Conservation (phyloP, 2,113 vertebrate species). For the Hemicordylus capensis region DNA sequence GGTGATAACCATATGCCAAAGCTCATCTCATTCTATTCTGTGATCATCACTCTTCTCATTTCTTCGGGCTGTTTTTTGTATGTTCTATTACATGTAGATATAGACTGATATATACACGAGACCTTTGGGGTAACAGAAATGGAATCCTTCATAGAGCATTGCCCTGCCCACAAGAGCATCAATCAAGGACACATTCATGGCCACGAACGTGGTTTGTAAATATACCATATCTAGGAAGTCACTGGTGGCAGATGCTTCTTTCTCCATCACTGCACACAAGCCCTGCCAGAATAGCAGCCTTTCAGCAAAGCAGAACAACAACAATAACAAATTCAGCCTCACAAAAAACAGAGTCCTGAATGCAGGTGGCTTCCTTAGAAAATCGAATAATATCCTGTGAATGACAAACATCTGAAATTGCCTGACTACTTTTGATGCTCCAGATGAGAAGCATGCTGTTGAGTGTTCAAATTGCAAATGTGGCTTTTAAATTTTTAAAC, state of each 20-base stretch:
- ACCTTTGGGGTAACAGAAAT: conserved; percentile 2
- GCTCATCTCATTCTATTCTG: not conserved
- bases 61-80: conserved; percentile 10
- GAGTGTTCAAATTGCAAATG: conserved; percentile 16
- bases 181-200: conserved; percentile 63
- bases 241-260: conserved; percentile 69
- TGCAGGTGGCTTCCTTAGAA: conserved; percentile 38
- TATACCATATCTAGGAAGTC: conserved; percentile 65
- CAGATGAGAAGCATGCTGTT: conserved; percentile 28
- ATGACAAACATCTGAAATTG: conserved; percentile 31
- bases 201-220: conserved; percentile 73
- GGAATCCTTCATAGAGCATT: conserved; percentile 46
- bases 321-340: conserved; percentile 42
- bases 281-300: conserved; percentile 49
- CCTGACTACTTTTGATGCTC: conserved; percentile 12
- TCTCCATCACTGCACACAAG: conserved; percentile 67
- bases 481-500: conserved; percentile 29
- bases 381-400: conserved; percentile 57
- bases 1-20: not conserved
- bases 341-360: conserved; percentile 32
- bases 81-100: not conserved
- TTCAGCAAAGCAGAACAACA: conserved; percentile 35
- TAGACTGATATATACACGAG: not conserved
- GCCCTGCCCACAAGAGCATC: conserved; percentile 57
- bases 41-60: not conserved